Base-by-base conservation (phyloP, 2,888 invertebrate genomes). In the Cancer borealis region DNA sequence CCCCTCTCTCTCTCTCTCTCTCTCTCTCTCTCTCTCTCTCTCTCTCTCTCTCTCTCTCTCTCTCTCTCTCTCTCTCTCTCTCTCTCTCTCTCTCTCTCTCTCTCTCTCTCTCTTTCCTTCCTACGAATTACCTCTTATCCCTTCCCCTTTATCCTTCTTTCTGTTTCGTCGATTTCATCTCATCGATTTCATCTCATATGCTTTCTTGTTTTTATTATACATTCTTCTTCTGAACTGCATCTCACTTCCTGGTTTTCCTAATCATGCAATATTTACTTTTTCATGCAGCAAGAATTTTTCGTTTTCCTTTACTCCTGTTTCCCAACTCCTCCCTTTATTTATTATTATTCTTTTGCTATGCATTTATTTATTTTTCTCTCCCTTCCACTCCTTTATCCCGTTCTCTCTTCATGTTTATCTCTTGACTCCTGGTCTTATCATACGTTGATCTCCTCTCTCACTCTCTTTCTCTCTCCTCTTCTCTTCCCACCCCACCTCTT, bases 11-110 rank as follows among this genome's bases (percentile, higher is more conserved):
- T 66, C 66, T 66, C 2, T 66, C 14, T 66, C n/a, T 49, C 49
- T 49, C 49, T 49, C 49, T 49, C 49, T 49, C 49, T 49, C 49
- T 49, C 1, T 66, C 14, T 17, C 66, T 21, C 66, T 4, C 66
- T 21, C 14, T 14, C 14, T 66, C 66, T 66, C 66, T 66, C 66
- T 66, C 66, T 66, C 66, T 66, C 66, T 66, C 66, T 66, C 66
- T 66, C 66, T 66, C 66, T 66, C 66, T 66, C 66, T 66, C 66
- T 66, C 66, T 66, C 66, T 66, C 66, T 66, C 66, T 66, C 66
- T 66, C 60, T 66, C 60, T 66, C 60, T 66, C 60, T 66, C 60
- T 66, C 60, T 66, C 60, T 66, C 30, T 79, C 79, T 79, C 79
- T 30, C 30, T 30, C 79, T 79, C 79, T 30, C 79, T 79, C 79